Base-by-base conservation (phyloP, 2,888 invertebrate genomes). In the Standfussiana lucernea region DNA sequence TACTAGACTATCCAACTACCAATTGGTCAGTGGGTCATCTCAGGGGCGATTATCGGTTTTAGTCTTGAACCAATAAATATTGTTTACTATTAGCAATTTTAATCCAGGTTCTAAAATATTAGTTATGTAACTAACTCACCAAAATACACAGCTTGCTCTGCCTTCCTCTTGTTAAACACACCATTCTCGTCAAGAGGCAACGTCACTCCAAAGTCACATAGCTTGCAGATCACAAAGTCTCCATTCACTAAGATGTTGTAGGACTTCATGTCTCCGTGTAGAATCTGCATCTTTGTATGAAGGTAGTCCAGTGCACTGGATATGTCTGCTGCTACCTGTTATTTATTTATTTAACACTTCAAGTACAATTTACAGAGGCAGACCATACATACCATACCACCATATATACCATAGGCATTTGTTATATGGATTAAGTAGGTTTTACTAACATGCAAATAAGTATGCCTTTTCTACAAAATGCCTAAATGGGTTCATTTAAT, bases 151-250 rank as follows among this genome's bases (percentile, higher is more conserved):
- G 96, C 95, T 24, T 97, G 95, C 7, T 96, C 96, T 64, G 97
- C 96, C 42, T 91, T 94, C 24, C 94, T 93, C 80, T 97, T 95
- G 87, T 98, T 97, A 40, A 98, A 91, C 5, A 96, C 93, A 0
- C 98, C 98, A 88, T 97, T 97, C 80, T 97, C 96, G 66, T 97
- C 97, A 3, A 98, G 92, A 0, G 98, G 98, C 80, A 98, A 89
- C 40, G 98, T 97, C n/a, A 98, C 98, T 6, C 98, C 98, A 92
- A 99, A 99, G 94, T 99, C 98, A 89, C 99, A 98, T 32, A 98
- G 94, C 93, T 99, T 98, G 85, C 98, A 98, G 2, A 97, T 96
- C 45, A 97, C 97, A 92, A 98, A 98, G 90, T 98, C 97, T 21
- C 97, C 98, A 84, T 98, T 98, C 1, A 99, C 97, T 1, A 99